Conservation (phyloP, 1,140 invertebrate species). For the Bombus terrestris region DNA sequence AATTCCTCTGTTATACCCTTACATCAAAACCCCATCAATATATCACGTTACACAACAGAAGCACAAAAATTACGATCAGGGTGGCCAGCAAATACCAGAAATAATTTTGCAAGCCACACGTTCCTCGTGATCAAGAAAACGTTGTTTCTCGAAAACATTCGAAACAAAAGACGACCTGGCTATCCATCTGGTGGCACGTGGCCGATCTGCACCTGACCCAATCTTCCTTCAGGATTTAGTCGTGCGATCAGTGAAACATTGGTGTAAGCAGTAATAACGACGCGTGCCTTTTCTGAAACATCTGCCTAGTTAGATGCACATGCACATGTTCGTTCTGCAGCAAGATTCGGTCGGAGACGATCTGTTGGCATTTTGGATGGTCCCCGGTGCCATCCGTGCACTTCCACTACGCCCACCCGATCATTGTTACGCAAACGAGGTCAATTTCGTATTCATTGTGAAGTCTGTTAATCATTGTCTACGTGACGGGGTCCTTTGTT, state of each 20-base stretch:
- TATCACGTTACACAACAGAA: neutral
- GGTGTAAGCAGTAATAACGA: slow-evolving; percentile 32
- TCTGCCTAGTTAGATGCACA: slow-evolving; percentile 63
- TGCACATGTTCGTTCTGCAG: neutral
- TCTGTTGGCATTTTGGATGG: slow-evolving; percentile 24
- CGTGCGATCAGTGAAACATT: slow-evolving; percentile 59
- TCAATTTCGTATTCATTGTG: neutral
- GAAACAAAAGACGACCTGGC: slow-evolving; percentile 40
- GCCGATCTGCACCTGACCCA: slow-evolving; percentile 61
- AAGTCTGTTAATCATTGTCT: neutral
- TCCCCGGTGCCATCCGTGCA: slow-evolving; percentile 19
- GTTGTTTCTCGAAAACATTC: neutral
- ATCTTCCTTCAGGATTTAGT: slow-evolving; percentile 61
- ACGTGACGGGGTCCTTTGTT: neutral
- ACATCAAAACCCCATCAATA: too few species aligned
- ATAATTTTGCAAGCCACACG: neutral
- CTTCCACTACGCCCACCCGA: neutral
- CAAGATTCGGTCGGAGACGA: slow-evolving; percentile 3
- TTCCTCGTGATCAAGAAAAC: neutral
- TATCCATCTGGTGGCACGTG: slow-evolving; percentile 60
- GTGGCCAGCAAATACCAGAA: neutral
- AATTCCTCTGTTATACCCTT: too few species aligned
- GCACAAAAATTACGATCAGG: neutral
- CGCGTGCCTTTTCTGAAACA: slow-evolving; percentile 67
- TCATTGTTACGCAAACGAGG: slow-evolving; percentile 15